A percentile compares a stretch with the other conserved stretches of the same genome.
Conservation (phyloP, 2,797 vertebrate genomes). For the Bradypodion ventrale region DNA sequence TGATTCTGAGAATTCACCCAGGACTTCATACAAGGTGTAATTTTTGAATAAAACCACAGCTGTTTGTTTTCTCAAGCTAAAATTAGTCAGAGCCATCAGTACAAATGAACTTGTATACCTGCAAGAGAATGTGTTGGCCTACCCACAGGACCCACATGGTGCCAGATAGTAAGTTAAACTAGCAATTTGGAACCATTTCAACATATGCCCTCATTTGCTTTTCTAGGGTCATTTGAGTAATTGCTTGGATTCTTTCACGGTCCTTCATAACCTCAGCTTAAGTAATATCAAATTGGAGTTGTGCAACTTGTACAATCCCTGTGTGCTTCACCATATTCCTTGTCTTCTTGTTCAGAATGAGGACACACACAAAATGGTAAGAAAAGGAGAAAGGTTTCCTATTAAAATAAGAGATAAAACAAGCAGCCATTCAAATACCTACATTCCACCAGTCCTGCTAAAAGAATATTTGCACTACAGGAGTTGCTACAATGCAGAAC, state of each 20-base stretch:
- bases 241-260: constrained; percentile 31
- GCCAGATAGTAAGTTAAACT: constrained; percentile 60
- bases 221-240: constrained; percentile 48
- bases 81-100: constrained; percentile 60
- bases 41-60: constrained; percentile 69
- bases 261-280: constrained; percentile 33
- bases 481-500: neutral
- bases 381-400: neutral
- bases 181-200: constrained; percentile 69
- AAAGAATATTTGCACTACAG: neutral
- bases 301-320: constrained; percentile 4
- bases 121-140: constrained; percentile 41
- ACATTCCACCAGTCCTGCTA: too few relatives aligned
- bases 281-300: constrained; percentile 5
- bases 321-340: neutral
- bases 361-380: neutral
- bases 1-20: constrained; percentile 52
- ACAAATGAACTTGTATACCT: constrained; percentile 51
- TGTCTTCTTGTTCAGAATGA: neutral
- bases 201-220: constrained; percentile 48
- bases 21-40: constrained; percentile 63
- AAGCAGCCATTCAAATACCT: too few relatives aligned
- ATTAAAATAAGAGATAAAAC: neutral
- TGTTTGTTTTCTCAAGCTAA: constrained; percentile 73
- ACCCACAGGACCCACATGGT: constrained; percentile 50